Evolutionary conservation across 2,113 vertebrate genomes (phyloP).

Genomic region (Chlorocebus sabaeus): DNA sequence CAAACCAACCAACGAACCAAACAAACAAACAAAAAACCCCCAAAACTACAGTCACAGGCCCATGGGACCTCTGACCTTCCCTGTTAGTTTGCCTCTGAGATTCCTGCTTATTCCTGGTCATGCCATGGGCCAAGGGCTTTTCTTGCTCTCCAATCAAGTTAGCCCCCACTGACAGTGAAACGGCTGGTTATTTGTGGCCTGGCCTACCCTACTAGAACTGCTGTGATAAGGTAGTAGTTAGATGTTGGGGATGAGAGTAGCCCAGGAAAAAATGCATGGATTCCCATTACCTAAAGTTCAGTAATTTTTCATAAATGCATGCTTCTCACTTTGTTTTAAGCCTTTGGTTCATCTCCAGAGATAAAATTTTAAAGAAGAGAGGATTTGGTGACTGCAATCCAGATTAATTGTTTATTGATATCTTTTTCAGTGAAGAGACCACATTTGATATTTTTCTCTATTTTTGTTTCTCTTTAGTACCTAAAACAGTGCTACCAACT

Average conservation of each 20-base stretch:
- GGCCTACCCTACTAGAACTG: background rate
- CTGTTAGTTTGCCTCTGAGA: background rate
- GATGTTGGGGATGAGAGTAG: background rate
- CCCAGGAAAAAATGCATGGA: background rate
- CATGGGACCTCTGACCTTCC: background rate
- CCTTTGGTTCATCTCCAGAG: background rate
- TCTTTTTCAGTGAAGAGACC: background rate
- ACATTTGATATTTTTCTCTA: background rate
- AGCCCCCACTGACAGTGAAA: background rate
- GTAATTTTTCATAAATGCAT: conserved; percentile 12
- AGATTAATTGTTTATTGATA: background rate
- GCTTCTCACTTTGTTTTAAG: conserved; percentile 1
- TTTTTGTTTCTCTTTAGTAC: background rate
- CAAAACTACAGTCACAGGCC: background rate
- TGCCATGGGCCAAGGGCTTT: background rate
- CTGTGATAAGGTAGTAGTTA: background rate
- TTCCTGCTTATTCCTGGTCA: background rate
- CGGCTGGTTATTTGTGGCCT: background rate
- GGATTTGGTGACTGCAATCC: background rate
- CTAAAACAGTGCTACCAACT: background rate
- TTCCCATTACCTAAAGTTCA: background rate
- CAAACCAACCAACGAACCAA: no score
- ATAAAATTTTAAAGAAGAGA: background rate
- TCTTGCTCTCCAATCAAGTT: background rate
- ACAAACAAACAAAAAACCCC: no score